phyloP scores from a whole-genome alignment of 1,140 invertebrate species.

The Meloidogyne floridensis region DNA sequence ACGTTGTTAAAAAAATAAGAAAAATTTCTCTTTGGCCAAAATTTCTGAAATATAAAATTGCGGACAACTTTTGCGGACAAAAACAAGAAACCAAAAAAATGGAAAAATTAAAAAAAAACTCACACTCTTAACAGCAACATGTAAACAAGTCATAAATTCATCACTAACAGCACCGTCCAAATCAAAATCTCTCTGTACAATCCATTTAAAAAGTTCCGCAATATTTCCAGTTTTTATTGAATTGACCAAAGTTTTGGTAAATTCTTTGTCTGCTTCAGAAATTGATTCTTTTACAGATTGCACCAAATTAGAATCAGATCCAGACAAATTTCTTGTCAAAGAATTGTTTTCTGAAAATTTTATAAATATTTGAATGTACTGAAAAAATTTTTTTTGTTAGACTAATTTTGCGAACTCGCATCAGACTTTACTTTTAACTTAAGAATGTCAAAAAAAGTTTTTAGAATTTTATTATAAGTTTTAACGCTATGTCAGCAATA shows the following conservation, averaged over 20 bases:
- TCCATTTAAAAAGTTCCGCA: constrained; percentile 17
- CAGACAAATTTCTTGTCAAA: constrained; percentile 48
- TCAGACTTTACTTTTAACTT: too few species aligned
- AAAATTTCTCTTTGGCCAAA: background rate
- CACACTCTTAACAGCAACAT: constrained; percentile 56
- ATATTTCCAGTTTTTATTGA: constrained; percentile 12
- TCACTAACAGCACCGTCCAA: constrained; percentile 41
- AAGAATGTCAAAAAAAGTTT: too few species aligned
- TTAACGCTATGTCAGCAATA: too few species aligned
- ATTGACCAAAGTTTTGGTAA: background rate
- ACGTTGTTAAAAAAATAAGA: background rate
- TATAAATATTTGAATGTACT: too few species aligned
- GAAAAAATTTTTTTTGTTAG: too few species aligned
- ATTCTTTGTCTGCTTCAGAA: background rate
- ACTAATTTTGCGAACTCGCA: too few species aligned
- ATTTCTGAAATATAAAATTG: background rate
- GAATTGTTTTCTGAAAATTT: constrained; percentile 24
- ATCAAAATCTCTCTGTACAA: constrained; percentile 49
- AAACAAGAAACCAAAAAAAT: background rate
- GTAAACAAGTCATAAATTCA: constrained; percentile 43
- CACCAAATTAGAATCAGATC: constrained; percentile 54
- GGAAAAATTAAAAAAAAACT: constrained; percentile 3
- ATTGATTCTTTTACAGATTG: constrained; percentile 6
- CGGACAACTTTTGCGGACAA: background rate
- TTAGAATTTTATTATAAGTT: too few species aligned